phyloP scores from a whole-genome alignment of 2,113 vertebrate species.

The Mesocricetus auratus region DNA sequence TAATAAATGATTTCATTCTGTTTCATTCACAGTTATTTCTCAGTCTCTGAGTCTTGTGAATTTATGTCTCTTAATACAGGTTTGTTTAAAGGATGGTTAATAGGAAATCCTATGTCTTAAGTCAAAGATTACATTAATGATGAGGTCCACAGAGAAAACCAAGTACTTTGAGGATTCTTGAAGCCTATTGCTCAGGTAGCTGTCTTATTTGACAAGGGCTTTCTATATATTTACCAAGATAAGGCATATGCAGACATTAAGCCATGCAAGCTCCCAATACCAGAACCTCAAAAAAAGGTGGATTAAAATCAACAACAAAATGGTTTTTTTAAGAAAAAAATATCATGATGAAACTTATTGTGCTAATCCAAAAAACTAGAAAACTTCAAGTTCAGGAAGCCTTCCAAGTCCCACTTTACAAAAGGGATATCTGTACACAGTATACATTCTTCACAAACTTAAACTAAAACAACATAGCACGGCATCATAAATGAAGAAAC shows the following conservation, averaged over 20 bases:
- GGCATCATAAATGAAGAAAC: background rate
- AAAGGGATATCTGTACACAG: background rate
- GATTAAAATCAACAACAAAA: background rate
- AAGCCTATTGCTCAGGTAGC: background rate
- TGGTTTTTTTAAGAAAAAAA: background rate
- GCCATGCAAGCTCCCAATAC: background rate
- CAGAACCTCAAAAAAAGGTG: background rate
- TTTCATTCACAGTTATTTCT: constrained; percentile 23
- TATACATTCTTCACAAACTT: background rate
- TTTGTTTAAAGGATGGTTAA: constrained; percentile 1
- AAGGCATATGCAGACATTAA: background rate
- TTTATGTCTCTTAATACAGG: background rate
- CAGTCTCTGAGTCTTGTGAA: background rate
- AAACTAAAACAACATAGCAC: background rate
- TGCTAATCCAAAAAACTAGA: background rate
- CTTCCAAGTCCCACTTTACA: background rate
- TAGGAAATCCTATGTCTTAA: background rate
- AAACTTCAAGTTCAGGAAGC: background rate
- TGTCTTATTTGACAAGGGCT: background rate
- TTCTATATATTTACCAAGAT: background rate
- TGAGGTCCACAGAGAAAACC: background rate
- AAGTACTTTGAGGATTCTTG: background rate
- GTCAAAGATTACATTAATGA: background rate
- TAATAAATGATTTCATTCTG: background rate
- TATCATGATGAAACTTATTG: background rate